Percentiles rank a stretch among this genome's conserved stretches.
Evolutionary conservation across 1,140 invertebrate species (phyloP).

Genomic region (Orchestia grillus): DNA sequence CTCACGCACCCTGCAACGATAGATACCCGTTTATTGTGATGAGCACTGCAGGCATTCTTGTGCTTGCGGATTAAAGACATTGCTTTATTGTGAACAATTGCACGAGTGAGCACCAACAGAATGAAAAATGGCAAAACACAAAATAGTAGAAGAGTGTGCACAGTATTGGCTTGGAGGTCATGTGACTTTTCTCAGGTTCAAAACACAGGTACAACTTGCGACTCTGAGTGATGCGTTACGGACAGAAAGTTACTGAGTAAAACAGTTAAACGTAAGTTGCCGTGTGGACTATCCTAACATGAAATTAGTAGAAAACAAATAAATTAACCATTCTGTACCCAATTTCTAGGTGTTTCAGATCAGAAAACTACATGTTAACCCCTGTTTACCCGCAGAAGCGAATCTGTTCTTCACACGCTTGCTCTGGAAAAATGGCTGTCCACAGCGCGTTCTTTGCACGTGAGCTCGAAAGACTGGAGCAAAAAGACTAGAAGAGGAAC

Average conservation of each 20-base stretch:
- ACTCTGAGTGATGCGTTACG: neutral
- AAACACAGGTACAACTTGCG: neutral
- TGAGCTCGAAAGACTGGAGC: neutral
- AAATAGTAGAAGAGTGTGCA: constrained; percentile 5
- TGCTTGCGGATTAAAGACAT: constrained; percentile 55
- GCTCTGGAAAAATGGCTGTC: neutral
- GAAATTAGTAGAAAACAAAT: neutral
- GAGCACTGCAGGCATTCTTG: neutral
- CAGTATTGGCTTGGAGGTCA: neutral
- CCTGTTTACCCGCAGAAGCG: neutral
- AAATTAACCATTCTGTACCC: neutral
- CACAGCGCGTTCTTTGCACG: neutral
- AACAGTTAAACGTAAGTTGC: neutral
- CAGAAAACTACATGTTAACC: neutral
- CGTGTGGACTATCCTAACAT: neutral
- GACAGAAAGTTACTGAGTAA: neutral
- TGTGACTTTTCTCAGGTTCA: neutral
- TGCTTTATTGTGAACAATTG: constrained; percentile 64
- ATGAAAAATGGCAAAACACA: neutral
- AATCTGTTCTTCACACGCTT: neutral
- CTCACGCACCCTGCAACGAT: constrained; percentile 55
- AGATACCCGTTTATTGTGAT: constrained; percentile 44
- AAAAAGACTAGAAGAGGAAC: neutral
- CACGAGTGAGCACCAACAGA: constrained; percentile 49
- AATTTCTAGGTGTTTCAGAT: neutral